phyloP scores from a whole-genome alignment of 1,140 invertebrate genomes.

The Hesperophylax magnus region DNA sequence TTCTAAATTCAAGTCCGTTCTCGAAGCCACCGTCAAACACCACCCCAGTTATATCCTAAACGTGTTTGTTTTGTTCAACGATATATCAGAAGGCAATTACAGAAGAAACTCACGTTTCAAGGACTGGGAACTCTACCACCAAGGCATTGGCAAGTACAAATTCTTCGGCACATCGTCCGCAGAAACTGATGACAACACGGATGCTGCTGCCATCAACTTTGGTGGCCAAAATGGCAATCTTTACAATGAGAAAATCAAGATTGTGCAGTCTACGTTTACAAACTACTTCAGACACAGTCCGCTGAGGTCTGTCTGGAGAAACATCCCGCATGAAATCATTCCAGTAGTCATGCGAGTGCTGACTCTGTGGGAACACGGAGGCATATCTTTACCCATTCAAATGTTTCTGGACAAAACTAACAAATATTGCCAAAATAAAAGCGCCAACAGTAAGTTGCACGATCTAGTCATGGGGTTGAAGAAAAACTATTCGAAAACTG shows the following conservation, averaged over 20 bases:
- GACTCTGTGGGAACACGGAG: conserved; percentile 54
- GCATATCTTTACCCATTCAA: conserved; percentile 51
- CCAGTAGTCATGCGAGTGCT: conserved; percentile 50
- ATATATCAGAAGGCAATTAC: conserved; percentile 44
- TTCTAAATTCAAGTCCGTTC: conserved; percentile 28
- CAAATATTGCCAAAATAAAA: conserved; percentile 39
- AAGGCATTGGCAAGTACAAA: conserved; percentile 40
- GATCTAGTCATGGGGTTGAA: conserved; percentile 39
- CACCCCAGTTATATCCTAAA: conserved; percentile 51
- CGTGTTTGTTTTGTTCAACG: conserved; percentile 49
- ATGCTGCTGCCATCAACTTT: not conserved
- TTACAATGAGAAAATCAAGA: conserved; percentile 38
- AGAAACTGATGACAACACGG: conserved; percentile 33
- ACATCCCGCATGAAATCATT: conserved; percentile 37
- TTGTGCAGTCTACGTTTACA: conserved; percentile 52
- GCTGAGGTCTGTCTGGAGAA: conserved; percentile 45
- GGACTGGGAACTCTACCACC: conserved; percentile 52
- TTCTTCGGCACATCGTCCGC: conserved; percentile 54
- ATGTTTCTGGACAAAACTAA: conserved; percentile 52
- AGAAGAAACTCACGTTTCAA: conserved; percentile 52
- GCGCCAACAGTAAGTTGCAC: conserved; percentile 36
- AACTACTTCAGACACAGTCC: conserved; percentile 55
- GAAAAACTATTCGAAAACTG: conserved; percentile 32
- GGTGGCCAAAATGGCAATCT: not conserved
- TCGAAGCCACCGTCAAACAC: conserved; percentile 25